Base-by-base conservation (phyloP, 2,113 vertebrate species). In the Anarrhichthys ocellatus region DNA sequence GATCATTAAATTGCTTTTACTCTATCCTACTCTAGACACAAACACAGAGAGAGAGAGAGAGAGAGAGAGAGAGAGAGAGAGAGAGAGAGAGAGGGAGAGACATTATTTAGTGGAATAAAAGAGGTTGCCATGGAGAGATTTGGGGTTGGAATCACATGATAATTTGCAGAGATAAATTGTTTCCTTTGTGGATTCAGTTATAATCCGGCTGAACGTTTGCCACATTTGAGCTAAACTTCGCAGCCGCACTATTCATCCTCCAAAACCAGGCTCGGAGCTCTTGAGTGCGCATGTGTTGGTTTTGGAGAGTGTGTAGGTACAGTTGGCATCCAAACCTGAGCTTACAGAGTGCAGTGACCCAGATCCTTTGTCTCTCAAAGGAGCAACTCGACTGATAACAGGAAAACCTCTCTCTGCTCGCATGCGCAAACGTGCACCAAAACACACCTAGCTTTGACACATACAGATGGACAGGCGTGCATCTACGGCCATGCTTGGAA, bases 151-250 rank as follows among this genome's bases (percentile, higher is more conserved):
- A 70, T 88, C 82, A 67, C 81, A 82, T 74, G 91, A 94, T 90
- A n/a, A 88, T 84, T 86, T 86, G 62, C 48, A 70, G 67, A 87
- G 90, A 93, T 92, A 91, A 92, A 92, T 83, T 88, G 92, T 93
- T 92, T 93, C 90, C 74, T 91, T 91, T 88, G 83, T 79, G 80
- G 84, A 88, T 90, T 88, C 29, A n/a, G 78, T 79, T 61, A 50
- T 88, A 92, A 93, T 92, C 92, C 91, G 67, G 29, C 81, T 83
- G 86, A 90, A 87, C 34, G 52, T 82, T 87, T 84, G 87, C 91
- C 91, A 91, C 74, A 79, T 87, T 88, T 78, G 69, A 68, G 77
- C 83, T 86, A 75, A 88, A 91, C 78, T 88, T 88, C 80, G 34
- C 86, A 89, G 88, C 71, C 50, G 40, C 36, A 24, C 61, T 17